Conservation (phyloP, 2,888 invertebrate genomes). For the Bembecia ichneumoniformis region DNA sequence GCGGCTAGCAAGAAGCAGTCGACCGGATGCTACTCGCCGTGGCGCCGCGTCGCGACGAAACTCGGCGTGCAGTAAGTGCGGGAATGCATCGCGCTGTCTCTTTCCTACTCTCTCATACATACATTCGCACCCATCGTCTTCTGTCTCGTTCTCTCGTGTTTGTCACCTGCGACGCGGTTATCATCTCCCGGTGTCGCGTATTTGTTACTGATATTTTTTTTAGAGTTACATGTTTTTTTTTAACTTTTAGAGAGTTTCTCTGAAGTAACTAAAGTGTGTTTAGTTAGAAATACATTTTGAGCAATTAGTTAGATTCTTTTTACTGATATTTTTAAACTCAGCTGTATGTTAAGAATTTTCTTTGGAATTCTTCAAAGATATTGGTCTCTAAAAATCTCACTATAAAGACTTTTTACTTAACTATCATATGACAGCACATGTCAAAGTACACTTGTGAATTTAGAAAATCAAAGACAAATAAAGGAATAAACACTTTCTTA, state of each 20-base stretch:
- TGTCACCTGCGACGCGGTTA: conserved; percentile 21
- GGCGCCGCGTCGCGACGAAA: conserved; percentile 94
- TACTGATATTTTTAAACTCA: no score
- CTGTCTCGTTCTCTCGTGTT: conserved; percentile 26
- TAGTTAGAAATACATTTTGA: no score
- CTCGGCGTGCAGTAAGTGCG: conserved; percentile 94
- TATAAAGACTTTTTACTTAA: no score
- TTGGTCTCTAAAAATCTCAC: no score
- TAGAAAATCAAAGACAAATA: no score
- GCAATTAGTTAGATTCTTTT: no score
- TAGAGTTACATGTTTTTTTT: conserved; percentile 1
- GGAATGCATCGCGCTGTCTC: conserved; percentile 41
- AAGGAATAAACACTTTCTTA: no score
- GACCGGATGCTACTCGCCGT: conserved; percentile 88
- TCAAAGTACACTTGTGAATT: no score
- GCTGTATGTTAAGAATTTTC: no score
- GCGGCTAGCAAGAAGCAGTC: conserved; percentile 77
- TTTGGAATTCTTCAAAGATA: no score
- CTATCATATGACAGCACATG: no score
- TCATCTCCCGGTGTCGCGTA: conserved; percentile 22
- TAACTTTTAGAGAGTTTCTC: conserved; percentile 6
- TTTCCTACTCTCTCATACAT: conserved; percentile 41
- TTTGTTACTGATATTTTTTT: conserved; percentile 1
- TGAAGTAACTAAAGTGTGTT: not conserved
- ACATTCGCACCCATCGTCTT: conserved; percentile 42